Conservation (phyloP, 1,140 invertebrate species). For the Drosophila bipectinata region DNA sequence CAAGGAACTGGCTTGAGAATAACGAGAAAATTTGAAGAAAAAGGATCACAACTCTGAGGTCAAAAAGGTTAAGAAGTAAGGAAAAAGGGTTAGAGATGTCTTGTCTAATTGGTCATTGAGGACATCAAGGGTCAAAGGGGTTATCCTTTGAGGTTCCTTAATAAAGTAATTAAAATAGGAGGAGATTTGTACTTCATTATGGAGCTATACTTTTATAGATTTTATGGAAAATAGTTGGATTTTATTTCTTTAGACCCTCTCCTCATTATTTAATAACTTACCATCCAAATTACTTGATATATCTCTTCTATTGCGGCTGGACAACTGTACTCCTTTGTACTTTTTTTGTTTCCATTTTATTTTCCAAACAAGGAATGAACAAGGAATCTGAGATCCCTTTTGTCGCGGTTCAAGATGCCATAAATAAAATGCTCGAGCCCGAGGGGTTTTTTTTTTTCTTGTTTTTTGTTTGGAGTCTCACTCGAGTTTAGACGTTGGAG, state of each 20-base stretch:
- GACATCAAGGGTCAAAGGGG: background rate
- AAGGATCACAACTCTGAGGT: constrained; percentile 11
- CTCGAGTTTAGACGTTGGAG: constrained; percentile 33
- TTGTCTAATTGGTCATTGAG: background rate
- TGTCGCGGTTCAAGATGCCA: constrained; percentile 43
- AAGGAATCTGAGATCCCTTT: constrained; percentile 47
- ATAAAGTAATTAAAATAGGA: background rate
- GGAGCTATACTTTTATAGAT: no score
- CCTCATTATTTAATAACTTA: background rate
- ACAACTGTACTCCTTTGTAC: constrained; percentile 19
- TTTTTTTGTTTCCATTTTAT: constrained; percentile 2
- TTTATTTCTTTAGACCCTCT: no score
- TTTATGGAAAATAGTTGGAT: no score
- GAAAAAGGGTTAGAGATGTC: constrained; percentile 12
- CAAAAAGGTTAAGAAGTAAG: background rate
- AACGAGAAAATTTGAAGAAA: background rate
- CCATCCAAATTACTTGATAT: background rate
- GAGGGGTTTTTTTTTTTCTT: background rate
- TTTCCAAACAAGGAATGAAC: constrained; percentile 23
- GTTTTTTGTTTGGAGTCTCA: background rate
- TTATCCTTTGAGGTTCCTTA: background rate
- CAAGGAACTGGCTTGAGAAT: constrained; percentile 34
- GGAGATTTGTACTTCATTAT: no score
- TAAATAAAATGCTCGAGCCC: constrained; percentile 60
- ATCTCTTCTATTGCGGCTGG: background rate